Conservation (phyloP, 1,140 invertebrate genomes). For the Atta colombica region DNA sequence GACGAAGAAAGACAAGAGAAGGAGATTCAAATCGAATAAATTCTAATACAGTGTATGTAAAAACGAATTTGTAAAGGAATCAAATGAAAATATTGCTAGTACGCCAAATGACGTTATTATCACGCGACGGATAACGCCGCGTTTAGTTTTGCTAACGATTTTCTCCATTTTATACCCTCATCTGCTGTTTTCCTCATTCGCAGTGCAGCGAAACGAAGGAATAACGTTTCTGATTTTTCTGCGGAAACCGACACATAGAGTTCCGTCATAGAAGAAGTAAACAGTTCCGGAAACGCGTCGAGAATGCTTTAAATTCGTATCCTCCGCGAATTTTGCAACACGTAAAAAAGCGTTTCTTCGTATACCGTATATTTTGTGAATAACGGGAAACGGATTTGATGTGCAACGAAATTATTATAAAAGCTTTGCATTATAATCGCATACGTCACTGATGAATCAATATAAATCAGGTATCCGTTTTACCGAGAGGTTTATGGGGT, state of each 20-base stretch:
- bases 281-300: background rate
- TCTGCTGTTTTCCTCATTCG: slow-evolving; percentile 35
- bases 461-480: slow-evolving; percentile 55
- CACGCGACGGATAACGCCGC: slow-evolving; percentile 24
- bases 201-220: slow-evolving; percentile 15
- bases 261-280: background rate
- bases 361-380: background rate
- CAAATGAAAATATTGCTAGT: slow-evolving; percentile 60
- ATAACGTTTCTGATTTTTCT: slow-evolving; percentile 33
- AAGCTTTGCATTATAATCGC: slow-evolving; percentile 13
- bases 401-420: slow-evolving; percentile 31
- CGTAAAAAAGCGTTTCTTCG: background rate
- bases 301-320: background rate
- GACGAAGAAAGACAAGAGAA: background rate
- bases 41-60: slow-evolving; percentile 30
- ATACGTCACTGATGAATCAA: slow-evolving; percentile 8
- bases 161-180: slow-evolving; percentile 29
- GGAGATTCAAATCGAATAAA: slow-evolving; percentile 1
- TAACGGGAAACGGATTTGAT: background rate
- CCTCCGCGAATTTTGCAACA: background rate
- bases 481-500: slow-evolving; percentile 72
- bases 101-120: slow-evolving; percentile 75
- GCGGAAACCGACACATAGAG: background rate
- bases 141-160: slow-evolving; percentile 64
- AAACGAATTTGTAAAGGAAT: slow-evolving; percentile 68